These are phyloP conservation scores for Thryonomys swinderianus DNA, from an alignment of 2,113 vertebrate species.

Conservation along the genomic window DNA sequence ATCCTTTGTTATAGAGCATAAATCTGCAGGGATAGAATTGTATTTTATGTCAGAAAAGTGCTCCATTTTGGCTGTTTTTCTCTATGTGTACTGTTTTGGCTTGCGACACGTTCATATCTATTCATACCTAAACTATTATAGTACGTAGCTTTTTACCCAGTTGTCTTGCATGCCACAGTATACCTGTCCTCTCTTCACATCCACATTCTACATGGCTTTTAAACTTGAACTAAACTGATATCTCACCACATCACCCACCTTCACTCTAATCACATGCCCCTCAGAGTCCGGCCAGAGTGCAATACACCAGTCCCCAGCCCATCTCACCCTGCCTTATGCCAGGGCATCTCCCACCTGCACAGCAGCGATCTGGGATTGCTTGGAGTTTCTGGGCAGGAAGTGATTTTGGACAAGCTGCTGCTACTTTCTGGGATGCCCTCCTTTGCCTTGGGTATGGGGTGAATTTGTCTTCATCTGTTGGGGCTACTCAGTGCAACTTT, in stretches of 20 bases:
- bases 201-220: no score
- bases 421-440: not conserved
- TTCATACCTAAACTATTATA: not conserved
- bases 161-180: not conserved
- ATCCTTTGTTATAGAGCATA: slow-evolving; percentile 7
- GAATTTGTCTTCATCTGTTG: not conserved
- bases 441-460: not conserved
- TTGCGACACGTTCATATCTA: rapidly evolving
- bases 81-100: not conserved
- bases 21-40: not conserved
- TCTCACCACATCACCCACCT: not conserved
- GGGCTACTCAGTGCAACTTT: not conserved
- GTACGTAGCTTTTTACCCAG: not conserved
- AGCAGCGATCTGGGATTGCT: no score
- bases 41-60: not conserved
- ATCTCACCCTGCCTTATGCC: not conserved
- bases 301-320: not conserved
- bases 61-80: not conserved
- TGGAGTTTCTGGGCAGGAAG: not conserved
- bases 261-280: not conserved
- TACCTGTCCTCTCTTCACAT: not conserved
- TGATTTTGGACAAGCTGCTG: not conserved
- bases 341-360: not conserved
- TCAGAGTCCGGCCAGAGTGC: not conserved
- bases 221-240: not conserved